phyloP scores from a whole-genome alignment of 2,113 vertebrate species.

The Rhagologus leucostigma region DNA sequence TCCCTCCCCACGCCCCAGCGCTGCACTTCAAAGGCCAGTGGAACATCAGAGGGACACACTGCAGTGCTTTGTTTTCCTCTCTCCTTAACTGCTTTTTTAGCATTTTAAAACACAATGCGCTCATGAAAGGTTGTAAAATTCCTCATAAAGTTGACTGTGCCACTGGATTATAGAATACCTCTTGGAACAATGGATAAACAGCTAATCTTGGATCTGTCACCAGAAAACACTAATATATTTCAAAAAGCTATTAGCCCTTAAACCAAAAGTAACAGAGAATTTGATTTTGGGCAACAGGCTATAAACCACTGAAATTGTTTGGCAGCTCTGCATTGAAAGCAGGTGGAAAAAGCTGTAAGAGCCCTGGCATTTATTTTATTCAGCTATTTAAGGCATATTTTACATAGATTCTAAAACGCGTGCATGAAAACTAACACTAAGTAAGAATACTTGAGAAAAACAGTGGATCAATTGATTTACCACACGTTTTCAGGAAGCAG shows the following conservation, averaged over 20 bases:
- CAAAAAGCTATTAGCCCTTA: slow-evolving; percentile 60
- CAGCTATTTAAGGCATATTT: slow-evolving; percentile 29
- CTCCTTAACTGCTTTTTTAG: slow-evolving; percentile 1
- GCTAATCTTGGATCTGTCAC: slow-evolving; percentile 51
- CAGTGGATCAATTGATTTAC: slow-evolving; percentile 7
- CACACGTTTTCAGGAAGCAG: not conserved
- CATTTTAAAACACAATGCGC: slow-evolving; percentile 25
- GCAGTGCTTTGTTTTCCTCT: slow-evolving; percentile 34
- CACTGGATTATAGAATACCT: slow-evolving; percentile 41
- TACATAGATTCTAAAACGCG: not conserved
- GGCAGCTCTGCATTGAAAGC: slow-evolving; percentile 17
- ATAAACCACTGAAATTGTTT: slow-evolving; percentile 50
- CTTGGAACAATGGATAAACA: slow-evolving; percentile 33
- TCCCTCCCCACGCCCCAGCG: not conserved
- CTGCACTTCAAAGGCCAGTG: not conserved
- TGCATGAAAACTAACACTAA: not conserved
- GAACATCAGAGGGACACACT: not conserved
- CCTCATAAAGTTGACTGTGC: slow-evolving; percentile 54
- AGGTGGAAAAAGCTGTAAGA: slow-evolving; percentile 16
- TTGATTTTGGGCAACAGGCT: slow-evolving; percentile 50
- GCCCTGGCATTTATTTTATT: slow-evolving; percentile 6
- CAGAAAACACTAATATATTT: slow-evolving; percentile 55
- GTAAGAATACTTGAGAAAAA: not conserved
- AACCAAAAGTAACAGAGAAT: slow-evolving; percentile 59
- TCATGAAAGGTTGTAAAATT: slow-evolving; percentile 52